These are phyloP conservation scores for Molossus molossus DNA, from an alignment of 2,797 vertebrate genomes.

Conservation along the genomic window DNA sequence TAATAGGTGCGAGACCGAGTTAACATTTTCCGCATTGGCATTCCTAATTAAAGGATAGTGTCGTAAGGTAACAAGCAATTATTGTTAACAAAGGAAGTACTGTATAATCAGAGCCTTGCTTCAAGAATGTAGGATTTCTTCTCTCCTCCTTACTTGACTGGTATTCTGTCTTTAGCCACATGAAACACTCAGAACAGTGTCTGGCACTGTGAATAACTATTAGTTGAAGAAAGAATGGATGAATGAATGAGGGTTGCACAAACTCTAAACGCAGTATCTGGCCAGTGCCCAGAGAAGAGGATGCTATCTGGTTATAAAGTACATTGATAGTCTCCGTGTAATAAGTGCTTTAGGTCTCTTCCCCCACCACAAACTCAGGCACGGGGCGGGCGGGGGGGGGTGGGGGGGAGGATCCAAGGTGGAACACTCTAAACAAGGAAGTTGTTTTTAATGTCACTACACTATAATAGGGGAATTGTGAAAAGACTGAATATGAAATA, in stretches of 20 bases:
- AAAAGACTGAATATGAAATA: slow-evolving; percentile 36
- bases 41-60: slow-evolving; percentile 84
- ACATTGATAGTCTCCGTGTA: neutral
- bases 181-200: slow-evolving; percentile 71
- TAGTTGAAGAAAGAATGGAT: slow-evolving; percentile 51
- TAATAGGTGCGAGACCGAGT: slow-evolving; percentile 77
- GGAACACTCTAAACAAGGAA: slow-evolving; percentile 45
- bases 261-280: slow-evolving; percentile 48
- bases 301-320: neutral
- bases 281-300: slow-evolving; percentile 2
- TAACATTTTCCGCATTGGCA: slow-evolving; percentile 82
- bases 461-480: slow-evolving; percentile 5
- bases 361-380: neutral
- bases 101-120: slow-evolving; percentile 82
- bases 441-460: slow-evolving; percentile 56
- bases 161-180: slow-evolving; percentile 78
- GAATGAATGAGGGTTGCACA: slow-evolving; percentile 42
- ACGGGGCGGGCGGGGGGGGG: no score
- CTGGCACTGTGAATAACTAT: slow-evolving; percentile 72
- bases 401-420: neutral
- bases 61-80: slow-evolving; percentile 82
- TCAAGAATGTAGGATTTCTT: slow-evolving; percentile 77
- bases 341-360: neutral
- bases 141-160: slow-evolving; percentile 78
- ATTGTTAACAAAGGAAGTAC: slow-evolving; percentile 81